These are phyloP conservation scores for Willisornis vidua DNA, from an alignment of 2,113 vertebrate species.

Conservation along the genomic window DNA sequence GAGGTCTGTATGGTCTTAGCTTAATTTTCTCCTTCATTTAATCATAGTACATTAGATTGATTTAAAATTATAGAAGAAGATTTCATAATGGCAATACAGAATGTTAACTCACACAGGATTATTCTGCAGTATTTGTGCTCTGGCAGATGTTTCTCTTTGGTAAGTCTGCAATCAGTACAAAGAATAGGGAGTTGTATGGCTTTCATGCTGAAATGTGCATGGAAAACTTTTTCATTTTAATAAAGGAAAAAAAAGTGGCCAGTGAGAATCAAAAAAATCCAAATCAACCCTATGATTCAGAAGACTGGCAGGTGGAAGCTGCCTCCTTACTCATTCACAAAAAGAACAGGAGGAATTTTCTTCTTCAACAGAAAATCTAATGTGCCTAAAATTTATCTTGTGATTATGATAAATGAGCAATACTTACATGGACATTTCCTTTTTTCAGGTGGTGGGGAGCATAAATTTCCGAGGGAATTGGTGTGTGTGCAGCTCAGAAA, in stretches of 20 bases:
- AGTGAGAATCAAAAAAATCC: neutral
- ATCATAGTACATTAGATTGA: neutral
- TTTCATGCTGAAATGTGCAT: neutral
- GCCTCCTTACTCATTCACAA: neutral
- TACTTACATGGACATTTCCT: neutral
- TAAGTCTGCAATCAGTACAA: neutral
- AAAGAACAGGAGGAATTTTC: neutral
- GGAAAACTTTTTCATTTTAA: neutral
- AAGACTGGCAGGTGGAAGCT: neutral
- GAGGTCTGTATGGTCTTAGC: neutral
- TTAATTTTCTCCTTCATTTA: neutral
- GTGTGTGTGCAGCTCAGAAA: neutral
- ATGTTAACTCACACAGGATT: neutral
- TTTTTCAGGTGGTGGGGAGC: neutral
- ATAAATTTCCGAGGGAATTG: neutral
- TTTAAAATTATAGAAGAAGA: neutral
- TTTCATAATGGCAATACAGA: neutral
- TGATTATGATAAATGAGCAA: neutral
- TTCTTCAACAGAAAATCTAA: neutral
- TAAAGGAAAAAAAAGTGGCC: neutral
- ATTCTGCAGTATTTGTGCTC: neutral
- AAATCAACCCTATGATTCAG: neutral
- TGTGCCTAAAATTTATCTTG: neutral
- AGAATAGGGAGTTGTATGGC: neutral
- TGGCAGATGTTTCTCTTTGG: neutral